Evolutionary conservation across 1,140 invertebrate species (phyloP).

Genomic region (Apis mellifera): Amel_HAv3.1 CM009931.2:5001001-5001500

Average conservation of each 20-base stretch:
- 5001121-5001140: conserved; percentile 27
- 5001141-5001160: conserved; percentile 49
- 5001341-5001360: background rate
- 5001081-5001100: conserved; percentile 47
- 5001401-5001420: conserved; percentile 42
- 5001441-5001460: background rate
- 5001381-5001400: conserved; percentile 4
- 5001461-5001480: conserved; percentile 4
- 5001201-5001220: conserved; percentile 66
- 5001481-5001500: conserved; percentile 55
- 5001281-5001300: conserved; percentile 66
- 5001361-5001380: background rate
- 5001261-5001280: conserved; percentile 53
- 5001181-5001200: conserved; percentile 59
- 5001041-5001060: conserved; percentile 45
- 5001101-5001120: background rate
- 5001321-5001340: background rate
- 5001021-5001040: conserved; percentile 41
- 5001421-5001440: conserved; percentile 11
- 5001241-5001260: conserved; percentile 27
- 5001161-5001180: conserved; percentile 54
- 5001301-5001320: conserved; percentile 69
- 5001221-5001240: conserved; percentile 40
- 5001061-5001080: conserved; percentile 46
- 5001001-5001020: conserved; percentile 14